A percentile compares a stretch with the other conserved stretches of the same genome.
Conservation (phyloP, 23 tunicate species). For the Trididemnum nubilum region DNA sequence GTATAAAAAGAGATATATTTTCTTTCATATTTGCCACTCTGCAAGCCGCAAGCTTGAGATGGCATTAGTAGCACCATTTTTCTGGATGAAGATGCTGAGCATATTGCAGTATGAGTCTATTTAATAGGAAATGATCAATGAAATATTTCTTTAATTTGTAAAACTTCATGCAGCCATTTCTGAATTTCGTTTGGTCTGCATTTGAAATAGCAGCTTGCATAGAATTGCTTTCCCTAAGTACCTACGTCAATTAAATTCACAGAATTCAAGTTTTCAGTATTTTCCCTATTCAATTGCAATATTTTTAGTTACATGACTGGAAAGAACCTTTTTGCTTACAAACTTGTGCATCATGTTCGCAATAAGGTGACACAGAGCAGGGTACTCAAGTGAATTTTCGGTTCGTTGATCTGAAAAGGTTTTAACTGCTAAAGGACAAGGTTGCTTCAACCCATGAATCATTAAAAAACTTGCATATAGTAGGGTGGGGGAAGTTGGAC, state of each 20-base stretch:
- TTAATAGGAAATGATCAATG: not conserved
- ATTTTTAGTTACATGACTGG: not conserved
- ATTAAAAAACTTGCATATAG: not conserved
- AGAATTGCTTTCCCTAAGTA: not conserved
- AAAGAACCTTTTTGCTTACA: not conserved
- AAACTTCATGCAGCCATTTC: not conserved
- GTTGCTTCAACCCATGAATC: not conserved
- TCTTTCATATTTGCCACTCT: not conserved
- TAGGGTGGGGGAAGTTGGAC: slow-evolving; percentile 20
- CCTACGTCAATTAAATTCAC: not conserved
- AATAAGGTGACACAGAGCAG: not conserved
- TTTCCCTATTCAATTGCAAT: not conserved
- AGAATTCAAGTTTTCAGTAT: not conserved
- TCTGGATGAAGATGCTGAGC: slow-evolving; percentile 2
- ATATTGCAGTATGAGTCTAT: not conserved
- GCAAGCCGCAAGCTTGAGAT: not conserved
- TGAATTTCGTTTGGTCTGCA: not conserved
- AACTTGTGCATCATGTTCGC: not conserved
- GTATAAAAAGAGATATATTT: too few relatives aligned
- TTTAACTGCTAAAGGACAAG: not conserved
- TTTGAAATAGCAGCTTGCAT: not conserved
- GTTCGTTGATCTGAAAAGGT: slow-evolving; percentile 13
- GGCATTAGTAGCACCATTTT: slow-evolving; percentile 13
- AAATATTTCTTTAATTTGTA: not conserved
- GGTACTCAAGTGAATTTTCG: slow-evolving; percentile 13